Base-by-base conservation (phyloP, 2,113 vertebrate genomes). In the Ceyx melanurus region DNA sequence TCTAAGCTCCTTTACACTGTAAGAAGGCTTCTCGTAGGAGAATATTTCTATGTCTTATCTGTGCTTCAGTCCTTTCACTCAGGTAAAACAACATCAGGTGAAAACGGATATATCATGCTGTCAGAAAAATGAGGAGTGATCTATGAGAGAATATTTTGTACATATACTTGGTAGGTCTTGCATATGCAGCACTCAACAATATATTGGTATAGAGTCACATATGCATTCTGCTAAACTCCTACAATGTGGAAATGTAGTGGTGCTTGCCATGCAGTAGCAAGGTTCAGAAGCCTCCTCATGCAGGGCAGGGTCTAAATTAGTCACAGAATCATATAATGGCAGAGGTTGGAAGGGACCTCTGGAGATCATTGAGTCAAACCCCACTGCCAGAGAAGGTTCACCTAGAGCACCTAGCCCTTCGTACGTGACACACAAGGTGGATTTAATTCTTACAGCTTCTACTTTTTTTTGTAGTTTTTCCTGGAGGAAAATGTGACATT, bases 361-460 rank as follows among this genome's bases (percentile, higher is more conserved):
- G 11, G 22, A 50, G 22, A 13, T 50, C 21, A 48, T 23, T 12
- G 22, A 50, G 48, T 50, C 48, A 22, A 50, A 50, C 11, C 48
- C 48, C 48, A 22, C 48, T 23, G 22, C 48, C 48, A 50, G 11
- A 50, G 48, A 10, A 50, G 48, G 48, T 23, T 23, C 22, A 50
- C 48, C 21, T 50, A 50, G 48, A 11, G 22, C 48, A 50, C 22
- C 13, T 31, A 62, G 46, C 58, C 46, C 5, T 61, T 64, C 2
- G 3, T 33, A 37, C 9, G 6, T 56, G 45, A 81, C 29, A 50
- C 28, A 43, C 11, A 73, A 37, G 8, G 23, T 21, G 19, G 21
- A 80, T 92, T 94, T 95, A 28, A 50, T 93, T 93, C 48, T 54
- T 66, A 51, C 10, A 45, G 7, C 13, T 75, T 73, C n/a, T 80